These are phyloP conservation scores for Otis tarda DNA, from an alignment of 2,113 vertebrate genomes.

Conservation along the genomic window DNA sequence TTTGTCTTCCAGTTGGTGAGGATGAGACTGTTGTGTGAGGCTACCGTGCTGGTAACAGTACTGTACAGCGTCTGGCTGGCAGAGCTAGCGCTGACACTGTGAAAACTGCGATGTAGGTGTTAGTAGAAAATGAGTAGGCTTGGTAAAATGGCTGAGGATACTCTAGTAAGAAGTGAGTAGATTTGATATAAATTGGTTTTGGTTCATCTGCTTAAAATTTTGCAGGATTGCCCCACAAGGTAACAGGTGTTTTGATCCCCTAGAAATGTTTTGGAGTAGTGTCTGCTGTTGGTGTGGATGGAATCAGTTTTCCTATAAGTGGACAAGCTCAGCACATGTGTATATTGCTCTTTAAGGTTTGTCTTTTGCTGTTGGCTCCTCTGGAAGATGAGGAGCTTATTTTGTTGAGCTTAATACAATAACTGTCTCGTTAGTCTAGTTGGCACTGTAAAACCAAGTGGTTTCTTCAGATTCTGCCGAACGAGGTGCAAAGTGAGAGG, in stretches of 20 bases:
- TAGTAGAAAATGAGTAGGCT: accelerated
- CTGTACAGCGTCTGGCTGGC: background rate
- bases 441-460: background rate
- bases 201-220: background rate
- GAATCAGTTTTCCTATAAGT: background rate
- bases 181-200: background rate
- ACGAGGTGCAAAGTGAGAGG: slow-evolving; percentile 13
- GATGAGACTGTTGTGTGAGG: accelerated
- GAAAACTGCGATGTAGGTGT: accelerated
- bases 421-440: background rate
- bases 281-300: background rate
- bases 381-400: background rate
- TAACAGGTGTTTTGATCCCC: background rate
- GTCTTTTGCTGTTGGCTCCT: background rate
- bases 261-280: background rate
- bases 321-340: background rate
- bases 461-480: slow-evolving; percentile 33
- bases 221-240: background rate
- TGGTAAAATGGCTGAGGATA: background rate
- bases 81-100: accelerated
- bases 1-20: background rate
- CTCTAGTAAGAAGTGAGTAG: accelerated
- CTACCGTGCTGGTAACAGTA: background rate
- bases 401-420: background rate
- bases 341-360: background rate